Percentiles rank a stretch among this genome's conserved stretches.
These are phyloP conservation scores for Ptilodon capucinus DNA, from an alignment of 2,888 invertebrate species.

Conservation along the genomic window DNA sequence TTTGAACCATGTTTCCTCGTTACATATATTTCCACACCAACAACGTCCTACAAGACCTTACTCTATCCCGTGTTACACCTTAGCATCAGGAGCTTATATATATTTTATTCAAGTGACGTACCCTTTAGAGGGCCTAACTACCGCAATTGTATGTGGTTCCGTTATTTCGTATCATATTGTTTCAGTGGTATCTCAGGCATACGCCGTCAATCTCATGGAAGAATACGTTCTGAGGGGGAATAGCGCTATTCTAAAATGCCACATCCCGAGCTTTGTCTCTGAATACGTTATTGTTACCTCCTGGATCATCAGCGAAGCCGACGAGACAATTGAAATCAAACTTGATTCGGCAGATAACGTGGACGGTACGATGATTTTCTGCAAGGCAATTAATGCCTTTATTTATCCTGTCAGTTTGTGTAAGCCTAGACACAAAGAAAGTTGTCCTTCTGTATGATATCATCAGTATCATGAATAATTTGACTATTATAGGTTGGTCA, in stretches of 20 bases:
- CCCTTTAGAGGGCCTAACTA: too few relatives aligned
- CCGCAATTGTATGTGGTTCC: conserved; percentile 10
- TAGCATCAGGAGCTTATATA: background rate
- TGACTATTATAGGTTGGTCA: conserved; percentile 28
- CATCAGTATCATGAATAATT: background rate
- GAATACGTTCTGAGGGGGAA: conserved; percentile 95
- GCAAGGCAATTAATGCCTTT: conserved; percentile 21
- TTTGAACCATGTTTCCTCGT: background rate
- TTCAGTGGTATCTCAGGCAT: conserved; percentile 95
- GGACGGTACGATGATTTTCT: conserved; percentile 56
- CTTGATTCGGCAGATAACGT: conserved; percentile 61
- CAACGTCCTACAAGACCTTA: background rate
- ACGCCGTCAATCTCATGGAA: conserved; percentile 95
- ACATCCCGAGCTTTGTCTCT: conserved; percentile 96
- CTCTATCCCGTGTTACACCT: background rate
- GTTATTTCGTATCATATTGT: conserved; percentile 52
- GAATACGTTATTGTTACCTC: conserved; percentile 93
- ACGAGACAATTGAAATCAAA: conserved; percentile 74
- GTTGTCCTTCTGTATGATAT: background rate
- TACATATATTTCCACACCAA: background rate
- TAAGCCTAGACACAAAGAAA: background rate
- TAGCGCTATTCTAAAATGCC: conserved; percentile 95
- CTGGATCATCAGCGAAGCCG: conserved; percentile 91
- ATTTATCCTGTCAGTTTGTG: conserved; percentile 10
- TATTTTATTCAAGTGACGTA: background rate